Conservation (phyloP, 2,113 vertebrate genomes). For the Microcebus griseorufus region DNA sequence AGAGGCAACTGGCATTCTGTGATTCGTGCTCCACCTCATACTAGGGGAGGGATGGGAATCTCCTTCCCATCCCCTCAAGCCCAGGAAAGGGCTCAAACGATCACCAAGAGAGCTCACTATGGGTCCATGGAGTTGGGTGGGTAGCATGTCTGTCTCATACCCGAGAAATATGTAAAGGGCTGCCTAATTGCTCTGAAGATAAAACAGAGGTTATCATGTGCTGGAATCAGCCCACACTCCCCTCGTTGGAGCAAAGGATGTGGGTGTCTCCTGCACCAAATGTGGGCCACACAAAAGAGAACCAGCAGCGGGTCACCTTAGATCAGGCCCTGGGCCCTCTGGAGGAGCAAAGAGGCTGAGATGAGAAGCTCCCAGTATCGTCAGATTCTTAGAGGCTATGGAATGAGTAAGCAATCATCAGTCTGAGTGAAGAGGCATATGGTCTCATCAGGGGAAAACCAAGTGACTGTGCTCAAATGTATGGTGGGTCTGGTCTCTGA, state of each 20-base stretch:
- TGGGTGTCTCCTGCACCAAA: not conserved
- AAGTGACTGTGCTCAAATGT: not conserved
- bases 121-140: not conserved
- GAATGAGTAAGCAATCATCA: not conserved
- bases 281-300: not conserved
- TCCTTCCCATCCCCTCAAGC: not conserved
- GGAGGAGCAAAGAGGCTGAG: not conserved
- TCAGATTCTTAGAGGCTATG: not conserved
- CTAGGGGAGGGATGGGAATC: not conserved
- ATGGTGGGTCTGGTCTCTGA: not conserved
- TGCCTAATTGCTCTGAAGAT: not conserved
- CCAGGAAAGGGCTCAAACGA: not conserved
- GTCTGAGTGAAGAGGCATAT: not conserved
- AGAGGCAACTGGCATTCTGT: not conserved
- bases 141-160: not conserved
- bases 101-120: not conserved
- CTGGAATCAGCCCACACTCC: not conserved
- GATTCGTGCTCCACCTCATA: not conserved
- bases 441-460: not conserved
- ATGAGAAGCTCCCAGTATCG: not conserved
- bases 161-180: not conserved
- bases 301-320: not conserved
- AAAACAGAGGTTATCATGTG: not conserved
- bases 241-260: not conserved
- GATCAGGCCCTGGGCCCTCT: no score